Evolutionary conservation across 2,888 invertebrate species (phyloP).

Genomic region (Heteropelma amictum): DNA sequence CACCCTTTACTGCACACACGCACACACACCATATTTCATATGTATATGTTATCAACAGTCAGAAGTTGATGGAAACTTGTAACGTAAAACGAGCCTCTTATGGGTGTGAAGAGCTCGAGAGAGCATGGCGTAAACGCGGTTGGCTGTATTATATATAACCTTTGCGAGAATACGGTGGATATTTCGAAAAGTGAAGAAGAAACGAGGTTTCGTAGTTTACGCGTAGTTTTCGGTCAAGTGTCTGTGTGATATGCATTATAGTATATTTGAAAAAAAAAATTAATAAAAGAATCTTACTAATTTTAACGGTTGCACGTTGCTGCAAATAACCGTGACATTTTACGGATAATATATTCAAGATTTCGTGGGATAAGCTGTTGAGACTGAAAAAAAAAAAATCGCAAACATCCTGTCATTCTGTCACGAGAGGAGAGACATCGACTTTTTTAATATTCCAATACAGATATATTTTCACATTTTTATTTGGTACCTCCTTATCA

Average conservation of each 20-base stretch:
- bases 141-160: conserved; percentile 41
- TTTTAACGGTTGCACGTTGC: no score
- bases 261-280: background rate
- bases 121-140: conserved; percentile 24
- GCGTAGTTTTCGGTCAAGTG: background rate
- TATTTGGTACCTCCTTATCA: no score
- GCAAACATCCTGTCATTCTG: no score
- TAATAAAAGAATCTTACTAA: no score
- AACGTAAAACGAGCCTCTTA: conserved; percentile 52
- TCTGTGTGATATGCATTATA: background rate
- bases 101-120: conserved; percentile 3
- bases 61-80: conserved; percentile 52
- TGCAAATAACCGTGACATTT: no score
- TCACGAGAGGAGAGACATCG: no score
- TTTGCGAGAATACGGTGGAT: background rate
- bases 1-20: background rate
- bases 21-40: no score
- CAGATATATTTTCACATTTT: no score
- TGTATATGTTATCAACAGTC: conserved; percentile 4
- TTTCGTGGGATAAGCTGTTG: no score
- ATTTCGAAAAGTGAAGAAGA: conserved; percentile 7
- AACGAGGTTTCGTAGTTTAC: conserved; percentile 27
- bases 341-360: no score
- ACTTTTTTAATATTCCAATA: no score
- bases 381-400: no score